phyloP scores from a whole-genome alignment of 2,888 invertebrate species.

The Pemphredon lugubris region DNA sequence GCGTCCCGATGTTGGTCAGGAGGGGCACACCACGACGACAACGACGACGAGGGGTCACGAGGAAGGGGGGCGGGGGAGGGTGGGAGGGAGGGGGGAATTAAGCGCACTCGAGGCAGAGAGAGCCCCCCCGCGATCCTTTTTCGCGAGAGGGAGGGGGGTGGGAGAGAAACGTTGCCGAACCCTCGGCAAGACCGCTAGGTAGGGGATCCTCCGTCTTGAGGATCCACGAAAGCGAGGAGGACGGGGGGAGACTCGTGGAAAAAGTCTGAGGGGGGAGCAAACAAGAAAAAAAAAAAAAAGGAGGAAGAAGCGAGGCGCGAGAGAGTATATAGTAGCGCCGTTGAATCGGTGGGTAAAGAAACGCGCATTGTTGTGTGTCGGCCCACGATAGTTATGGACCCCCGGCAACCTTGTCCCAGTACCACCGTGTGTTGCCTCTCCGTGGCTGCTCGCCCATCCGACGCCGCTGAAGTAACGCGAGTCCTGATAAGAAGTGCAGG shows the following conservation, averaged over 20 bases:
- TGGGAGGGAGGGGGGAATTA: no score
- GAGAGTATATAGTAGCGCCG: constrained; percentile 29
- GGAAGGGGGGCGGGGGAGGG: no score
- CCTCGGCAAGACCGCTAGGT: constrained; percentile 37
- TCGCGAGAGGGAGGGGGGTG: constrained; percentile 42
- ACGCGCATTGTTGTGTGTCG: constrained; percentile 77
- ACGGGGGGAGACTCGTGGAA: neutral
- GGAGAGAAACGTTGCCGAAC: no score
- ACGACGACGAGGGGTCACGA: constrained; percentile 38
- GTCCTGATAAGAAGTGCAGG: constrained; percentile 36
- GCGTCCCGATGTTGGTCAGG: constrained; percentile 46
- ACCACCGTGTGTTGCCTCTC: no score
- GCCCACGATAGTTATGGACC: constrained; percentile 77
- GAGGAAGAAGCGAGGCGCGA: constrained; percentile 32
- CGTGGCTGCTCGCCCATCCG: constrained; percentile 58
- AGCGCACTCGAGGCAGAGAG: constrained; percentile 24
- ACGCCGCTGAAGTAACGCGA: constrained; percentile 31
- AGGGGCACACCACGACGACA: constrained; percentile 46
- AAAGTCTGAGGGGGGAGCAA: constrained; percentile 4
- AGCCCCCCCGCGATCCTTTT: constrained; percentile 57
- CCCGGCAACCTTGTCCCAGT: constrained; percentile 80
- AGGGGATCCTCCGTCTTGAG: constrained; percentile 50
- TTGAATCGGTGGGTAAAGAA: constrained; percentile 68
- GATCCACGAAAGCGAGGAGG: constrained; percentile 28
- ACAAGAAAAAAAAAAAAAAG: constrained; percentile 5